phyloP scores from a whole-genome alignment of 2,888 invertebrate genomes.

The Euspilapteryx auroguttella region DNA sequence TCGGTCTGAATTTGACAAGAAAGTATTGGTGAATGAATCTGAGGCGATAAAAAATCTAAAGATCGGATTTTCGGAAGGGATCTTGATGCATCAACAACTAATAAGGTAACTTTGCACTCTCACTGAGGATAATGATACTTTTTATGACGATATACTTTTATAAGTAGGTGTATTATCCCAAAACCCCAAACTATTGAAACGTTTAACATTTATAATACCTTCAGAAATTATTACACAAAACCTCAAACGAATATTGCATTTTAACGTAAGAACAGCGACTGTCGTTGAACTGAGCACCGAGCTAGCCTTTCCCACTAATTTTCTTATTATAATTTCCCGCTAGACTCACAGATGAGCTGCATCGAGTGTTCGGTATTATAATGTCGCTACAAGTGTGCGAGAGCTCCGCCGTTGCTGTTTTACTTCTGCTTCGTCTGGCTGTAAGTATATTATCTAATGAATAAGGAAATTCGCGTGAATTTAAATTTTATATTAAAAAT shows the following conservation, averaged over 20 bases:
- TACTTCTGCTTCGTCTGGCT: conserved; percentile 40
- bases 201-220: no score
- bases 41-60: conserved; percentile 22
- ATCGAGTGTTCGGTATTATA: conserved; percentile 43
- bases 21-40: conserved; percentile 15
- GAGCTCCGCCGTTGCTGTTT: conserved; percentile 42
- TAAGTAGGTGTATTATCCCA: background rate
- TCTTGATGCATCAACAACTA: conserved; percentile 36
- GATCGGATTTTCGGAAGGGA: conserved; percentile 26
- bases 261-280: no score
- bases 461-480: no score
- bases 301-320: no score
- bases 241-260: no score
- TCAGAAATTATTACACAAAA: background rate
- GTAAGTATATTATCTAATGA: conserved; percentile 27
- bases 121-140: background rate
- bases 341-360: conserved; percentile 37
- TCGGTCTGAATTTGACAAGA: conserved; percentile 19
- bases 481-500: no score
- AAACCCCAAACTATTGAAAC: background rate
- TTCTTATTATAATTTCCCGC: conserved; percentile 11
- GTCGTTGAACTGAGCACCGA: no score
- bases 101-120: conserved; percentile 20
- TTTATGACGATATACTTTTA: background rate
- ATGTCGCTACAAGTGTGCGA: conserved; percentile 51